These are phyloP conservation scores for Stenolophus ochropezus DNA, from an alignment of 2,888 invertebrate species.

Conservation along the genomic window DNA sequence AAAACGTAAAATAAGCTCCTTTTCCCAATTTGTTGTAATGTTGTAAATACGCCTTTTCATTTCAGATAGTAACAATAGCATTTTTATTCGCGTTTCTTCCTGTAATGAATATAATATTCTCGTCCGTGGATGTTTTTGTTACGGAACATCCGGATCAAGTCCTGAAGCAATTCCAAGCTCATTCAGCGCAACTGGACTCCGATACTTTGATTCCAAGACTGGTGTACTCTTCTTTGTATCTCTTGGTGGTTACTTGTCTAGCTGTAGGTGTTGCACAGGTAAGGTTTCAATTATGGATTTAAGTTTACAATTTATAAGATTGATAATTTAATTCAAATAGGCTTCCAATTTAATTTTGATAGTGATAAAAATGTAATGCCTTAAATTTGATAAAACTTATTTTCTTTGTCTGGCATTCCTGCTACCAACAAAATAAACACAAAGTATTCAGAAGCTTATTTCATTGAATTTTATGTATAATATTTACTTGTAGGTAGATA, in stretches of 20 bases:
- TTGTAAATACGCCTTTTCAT: background rate
- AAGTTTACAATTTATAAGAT: too few species aligned
- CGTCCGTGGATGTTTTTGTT: background rate
- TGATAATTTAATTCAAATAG: too few species aligned
- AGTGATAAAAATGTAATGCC: too few species aligned
- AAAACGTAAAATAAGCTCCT: background rate
- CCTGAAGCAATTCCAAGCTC: conserved; percentile 45
- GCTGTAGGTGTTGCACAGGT: conserved; percentile 46
- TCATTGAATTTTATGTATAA: too few species aligned
- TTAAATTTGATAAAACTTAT: too few species aligned
- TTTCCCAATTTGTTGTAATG: background rate
- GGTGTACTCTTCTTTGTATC: conserved; percentile 24
- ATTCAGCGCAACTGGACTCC: conserved; percentile 41
- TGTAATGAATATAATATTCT: conserved; percentile 42
- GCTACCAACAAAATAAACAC: too few species aligned
- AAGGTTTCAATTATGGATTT: background rate
- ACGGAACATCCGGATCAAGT: conserved; percentile 39
- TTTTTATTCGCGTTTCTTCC: conserved; percentile 52
- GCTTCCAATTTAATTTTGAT: too few species aligned
- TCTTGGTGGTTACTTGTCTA: conserved; percentile 31
- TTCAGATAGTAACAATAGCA: conserved; percentile 49
- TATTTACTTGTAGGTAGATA: too few species aligned
- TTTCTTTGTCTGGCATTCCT: too few species aligned
- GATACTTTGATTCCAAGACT: conserved; percentile 32
- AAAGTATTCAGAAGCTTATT: too few species aligned